Conservation (phyloP, 2,888 invertebrate genomes). For the Halictus quadricinctus region DNA sequence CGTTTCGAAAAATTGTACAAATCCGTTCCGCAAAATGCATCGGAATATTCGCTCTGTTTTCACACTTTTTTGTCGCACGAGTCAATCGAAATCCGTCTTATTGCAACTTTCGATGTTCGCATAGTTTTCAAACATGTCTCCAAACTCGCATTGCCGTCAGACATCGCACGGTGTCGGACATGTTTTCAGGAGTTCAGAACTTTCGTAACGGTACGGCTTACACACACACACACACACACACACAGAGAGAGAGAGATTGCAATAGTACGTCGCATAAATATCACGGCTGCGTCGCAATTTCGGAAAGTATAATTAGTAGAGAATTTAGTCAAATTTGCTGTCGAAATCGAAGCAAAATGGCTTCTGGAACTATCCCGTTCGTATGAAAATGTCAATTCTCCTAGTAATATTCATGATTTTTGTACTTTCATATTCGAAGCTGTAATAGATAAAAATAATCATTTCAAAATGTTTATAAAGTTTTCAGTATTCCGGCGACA, state of each 20-base stretch:
- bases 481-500: no score
- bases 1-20: no score
- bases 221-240: no score
- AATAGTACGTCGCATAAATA: background rate
- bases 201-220: background rate
- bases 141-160: background rate
- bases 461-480: no score
- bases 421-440: no score
- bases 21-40: no score
- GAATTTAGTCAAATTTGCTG: background rate
- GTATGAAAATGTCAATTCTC: no score
- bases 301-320: background rate
- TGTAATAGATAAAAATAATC: no score
- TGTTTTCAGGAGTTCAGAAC: background rate
- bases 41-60: background rate
- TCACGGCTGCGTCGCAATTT: background rate
- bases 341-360: background rate
- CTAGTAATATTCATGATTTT: no score
- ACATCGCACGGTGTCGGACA: background rate
- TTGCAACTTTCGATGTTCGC: background rate
- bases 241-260: background rate
- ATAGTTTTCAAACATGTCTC: background rate
- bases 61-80: background rate
- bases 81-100: constrained; percentile 5
- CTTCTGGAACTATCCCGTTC: no score